These are phyloP conservation scores for Penaeus chinensis DNA, from an alignment of 1,140 invertebrate genomes.

Conservation along the genomic window DNA sequence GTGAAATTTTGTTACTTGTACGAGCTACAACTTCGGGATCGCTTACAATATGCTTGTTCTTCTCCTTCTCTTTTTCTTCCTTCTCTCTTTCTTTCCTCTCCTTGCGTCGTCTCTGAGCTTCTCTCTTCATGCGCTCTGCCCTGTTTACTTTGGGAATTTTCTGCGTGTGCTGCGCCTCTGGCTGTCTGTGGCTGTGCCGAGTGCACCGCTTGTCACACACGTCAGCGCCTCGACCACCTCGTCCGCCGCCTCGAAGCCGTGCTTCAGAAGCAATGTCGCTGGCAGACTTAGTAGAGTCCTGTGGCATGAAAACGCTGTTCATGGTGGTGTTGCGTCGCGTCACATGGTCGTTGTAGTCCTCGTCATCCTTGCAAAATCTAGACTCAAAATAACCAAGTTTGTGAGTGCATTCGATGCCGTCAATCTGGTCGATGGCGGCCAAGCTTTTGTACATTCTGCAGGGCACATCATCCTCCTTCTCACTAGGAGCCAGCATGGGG, in stretches of 20 bases:
- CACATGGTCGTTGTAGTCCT: conserved; percentile 57
- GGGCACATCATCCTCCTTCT: conserved; percentile 36
- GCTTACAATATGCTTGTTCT: neutral
- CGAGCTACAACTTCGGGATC: conserved; percentile 12
- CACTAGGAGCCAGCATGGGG: conserved; percentile 31
- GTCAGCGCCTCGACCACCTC: conserved; percentile 42
- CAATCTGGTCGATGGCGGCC: conserved; percentile 63
- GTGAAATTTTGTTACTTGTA: conserved; percentile 38
- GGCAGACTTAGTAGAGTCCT: conserved; percentile 32
- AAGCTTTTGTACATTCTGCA: conserved; percentile 63
- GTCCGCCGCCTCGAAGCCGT: conserved; percentile 39
- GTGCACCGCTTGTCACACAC: conserved; percentile 49
- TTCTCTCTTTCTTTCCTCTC: conserved; percentile 56
- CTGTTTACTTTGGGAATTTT: conserved; percentile 60
- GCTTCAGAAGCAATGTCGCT: conserved; percentile 35
- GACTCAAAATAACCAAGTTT: conserved; percentile 63
- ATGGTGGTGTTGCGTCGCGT: conserved; percentile 51
- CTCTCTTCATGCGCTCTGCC: conserved; percentile 62
- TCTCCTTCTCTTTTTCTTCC: conserved; percentile 53
- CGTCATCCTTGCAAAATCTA: conserved; percentile 52
- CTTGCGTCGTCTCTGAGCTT: conserved; percentile 60
- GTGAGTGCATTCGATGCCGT: conserved; percentile 42
- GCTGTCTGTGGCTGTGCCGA: conserved; percentile 49
- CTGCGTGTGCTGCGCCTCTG: conserved; percentile 55
- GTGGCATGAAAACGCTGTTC: conserved; percentile 32